Evolutionary conservation across 2,888 invertebrate genomes (phyloP).

Genomic region (Augochlorella aurata): DNA sequence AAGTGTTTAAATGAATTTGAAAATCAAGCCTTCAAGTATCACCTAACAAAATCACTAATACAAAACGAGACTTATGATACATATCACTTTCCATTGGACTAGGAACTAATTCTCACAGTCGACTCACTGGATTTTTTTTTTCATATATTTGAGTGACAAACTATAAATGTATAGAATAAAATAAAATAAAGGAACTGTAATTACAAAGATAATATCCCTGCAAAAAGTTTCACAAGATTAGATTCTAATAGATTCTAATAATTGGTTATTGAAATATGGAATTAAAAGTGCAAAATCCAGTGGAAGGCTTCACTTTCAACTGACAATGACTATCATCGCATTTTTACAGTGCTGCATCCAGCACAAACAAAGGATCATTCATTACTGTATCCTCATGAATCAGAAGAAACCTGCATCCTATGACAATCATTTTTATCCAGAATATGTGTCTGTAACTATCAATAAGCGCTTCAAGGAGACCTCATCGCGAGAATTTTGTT

Average conservation of each 20-base stretch:
- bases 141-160: slow-evolving; percentile 31
- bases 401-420: slow-evolving; percentile 48
- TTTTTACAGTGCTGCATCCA: slow-evolving; percentile 32
- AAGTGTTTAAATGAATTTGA: slow-evolving; percentile 69
- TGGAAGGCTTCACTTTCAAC: slow-evolving; percentile 72
- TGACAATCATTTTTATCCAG: slow-evolving; percentile 24
- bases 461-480: slow-evolving; percentile 53
- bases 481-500: slow-evolving; percentile 62
- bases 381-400: slow-evolving; percentile 48
- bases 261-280: slow-evolving; percentile 19
- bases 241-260: background rate
- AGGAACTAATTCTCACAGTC: slow-evolving; percentile 76
- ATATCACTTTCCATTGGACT: slow-evolving; percentile 78
- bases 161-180: slow-evolving; percentile 41
- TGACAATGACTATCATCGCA: slow-evolving; percentile 51
- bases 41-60: slow-evolving; percentile 60
- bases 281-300: slow-evolving; percentile 45
- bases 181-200: slow-evolving; percentile 58
- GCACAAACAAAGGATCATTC: slow-evolving; percentile 62
- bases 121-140: slow-evolving; percentile 43
- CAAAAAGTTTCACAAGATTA: slow-evolving; percentile 21
- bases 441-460: slow-evolving; percentile 44
- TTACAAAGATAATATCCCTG: slow-evolving; percentile 33
- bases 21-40: slow-evolving; percentile 72
- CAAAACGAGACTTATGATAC: slow-evolving; percentile 70